Evolutionary conservation across 2,113 vertebrate genomes (phyloP).

Genomic region (Xiphorhynchus elegans): DNA sequence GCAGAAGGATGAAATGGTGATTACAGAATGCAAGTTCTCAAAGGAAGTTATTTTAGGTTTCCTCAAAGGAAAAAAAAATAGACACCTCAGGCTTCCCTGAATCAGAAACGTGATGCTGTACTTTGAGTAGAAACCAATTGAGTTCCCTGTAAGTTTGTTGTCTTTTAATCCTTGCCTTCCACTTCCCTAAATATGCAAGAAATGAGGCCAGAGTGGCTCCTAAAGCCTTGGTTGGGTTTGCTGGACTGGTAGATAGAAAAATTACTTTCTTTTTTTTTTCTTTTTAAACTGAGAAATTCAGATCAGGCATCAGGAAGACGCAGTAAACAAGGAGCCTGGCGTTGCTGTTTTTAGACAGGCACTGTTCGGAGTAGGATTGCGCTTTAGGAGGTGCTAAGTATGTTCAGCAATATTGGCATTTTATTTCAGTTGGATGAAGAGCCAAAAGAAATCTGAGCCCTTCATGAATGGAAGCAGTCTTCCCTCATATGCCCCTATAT

Average conservation of each 20-base stretch:
- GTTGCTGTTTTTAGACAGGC: slow-evolving; percentile 24
- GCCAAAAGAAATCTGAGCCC: neutral
- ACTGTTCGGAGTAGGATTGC: neutral
- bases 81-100: neutral
- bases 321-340: slow-evolving; percentile 3
- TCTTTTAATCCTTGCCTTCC: neutral
- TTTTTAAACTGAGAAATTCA: neutral
- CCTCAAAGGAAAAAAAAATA: neutral
- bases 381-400: slow-evolving; percentile 35
- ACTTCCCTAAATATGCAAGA: neutral
- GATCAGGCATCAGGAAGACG: neutral
- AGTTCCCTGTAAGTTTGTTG: neutral
- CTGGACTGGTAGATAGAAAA: neutral
- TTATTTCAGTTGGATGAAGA: slow-evolving; percentile 5
- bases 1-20: neutral
- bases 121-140: neutral
- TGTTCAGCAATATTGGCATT: slow-evolving; percentile 44
- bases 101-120: neutral
- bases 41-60: slow-evolving; percentile 24
- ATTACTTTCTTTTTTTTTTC: neutral
- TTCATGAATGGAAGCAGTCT: slow-evolving; percentile 1
- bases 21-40: neutral
- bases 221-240: neutral
- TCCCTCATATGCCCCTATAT: neutral
- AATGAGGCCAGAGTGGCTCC: neutral